Evolutionary conservation across 2,888 invertebrate genomes (phyloP).

Genomic region (Horisme vitalbata): DNA sequence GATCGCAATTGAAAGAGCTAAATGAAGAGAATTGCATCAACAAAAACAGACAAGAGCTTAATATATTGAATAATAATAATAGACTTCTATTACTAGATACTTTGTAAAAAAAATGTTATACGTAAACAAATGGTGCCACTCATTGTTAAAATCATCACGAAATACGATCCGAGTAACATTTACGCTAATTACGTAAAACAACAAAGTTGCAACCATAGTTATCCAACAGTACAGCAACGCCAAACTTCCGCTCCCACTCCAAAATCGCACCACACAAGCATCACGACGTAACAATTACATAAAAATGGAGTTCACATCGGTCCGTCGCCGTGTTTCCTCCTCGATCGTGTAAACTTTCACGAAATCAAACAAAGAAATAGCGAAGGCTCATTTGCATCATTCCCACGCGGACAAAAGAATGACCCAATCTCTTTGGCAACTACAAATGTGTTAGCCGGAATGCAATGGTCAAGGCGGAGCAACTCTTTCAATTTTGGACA

Average conservation of each 20-base stretch:
- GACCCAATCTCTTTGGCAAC: slow-evolving; percentile 79
- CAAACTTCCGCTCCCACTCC: slow-evolving; percentile 39
- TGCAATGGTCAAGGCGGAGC: slow-evolving; percentile 67
- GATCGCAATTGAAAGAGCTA: too few relatives aligned
- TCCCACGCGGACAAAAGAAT: slow-evolving; percentile 82
- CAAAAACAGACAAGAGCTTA: too few relatives aligned
- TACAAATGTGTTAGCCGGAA: slow-evolving; percentile 75
- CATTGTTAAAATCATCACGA: too few relatives aligned
- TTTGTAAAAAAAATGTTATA: too few relatives aligned
- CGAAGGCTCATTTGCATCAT: slow-evolving; percentile 80
- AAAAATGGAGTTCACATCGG: slow-evolving; percentile 81
- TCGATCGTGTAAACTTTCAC: slow-evolving; percentile 83
- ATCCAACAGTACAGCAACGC: too few relatives aligned
- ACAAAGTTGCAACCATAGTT: too few relatives aligned
- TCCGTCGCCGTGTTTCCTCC: slow-evolving; percentile 75
- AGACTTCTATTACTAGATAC: too few relatives aligned
- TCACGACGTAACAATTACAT: slow-evolving; percentile 81
- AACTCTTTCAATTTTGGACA: slow-evolving; percentile 30
- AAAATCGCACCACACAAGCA: slow-evolving; percentile 47
- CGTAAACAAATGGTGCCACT: too few relatives aligned
- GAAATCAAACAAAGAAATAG: slow-evolving; percentile 83
- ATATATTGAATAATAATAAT: too few relatives aligned
- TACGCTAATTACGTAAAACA: too few relatives aligned
- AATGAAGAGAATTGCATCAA: too few relatives aligned
- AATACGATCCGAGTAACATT: too few relatives aligned